Evolutionary conservation across 2,113 vertebrate species (phyloP).

Genomic region (Callorhinus ursinus): DNA sequence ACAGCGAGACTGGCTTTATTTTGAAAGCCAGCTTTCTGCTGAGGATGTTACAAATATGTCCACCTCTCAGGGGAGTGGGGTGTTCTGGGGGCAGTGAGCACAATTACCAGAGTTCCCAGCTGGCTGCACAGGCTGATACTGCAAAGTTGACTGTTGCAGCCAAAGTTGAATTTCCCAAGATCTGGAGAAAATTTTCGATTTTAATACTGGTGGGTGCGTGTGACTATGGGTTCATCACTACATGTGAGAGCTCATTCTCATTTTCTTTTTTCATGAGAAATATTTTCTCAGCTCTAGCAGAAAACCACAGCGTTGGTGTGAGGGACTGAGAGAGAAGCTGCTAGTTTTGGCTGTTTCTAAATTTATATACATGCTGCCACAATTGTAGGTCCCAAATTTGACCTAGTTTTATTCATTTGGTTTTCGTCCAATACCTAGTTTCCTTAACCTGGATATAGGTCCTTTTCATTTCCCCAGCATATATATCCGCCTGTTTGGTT

Average conservation of each 20-base stretch:
- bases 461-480: constrained; percentile 31
- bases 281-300: constrained; percentile 51
- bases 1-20: constrained; percentile 18
- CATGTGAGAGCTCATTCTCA: background rate
- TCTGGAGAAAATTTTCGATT: constrained; percentile 20
- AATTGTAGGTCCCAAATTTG: constrained; percentile 54
- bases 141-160: background rate
- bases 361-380: constrained; percentile 61
- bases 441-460: constrained; percentile 59
- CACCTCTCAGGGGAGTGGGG: background rate
- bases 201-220: background rate
- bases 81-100: background rate
- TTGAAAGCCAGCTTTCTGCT: constrained; percentile 51
- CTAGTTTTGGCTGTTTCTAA: constrained; percentile 61
- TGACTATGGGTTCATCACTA: background rate
- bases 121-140: background rate
- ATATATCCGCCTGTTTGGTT: constrained; percentile 20
- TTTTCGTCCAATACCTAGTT: constrained; percentile 67
- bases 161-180: constrained; percentile 46
- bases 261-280: constrained; percentile 38
- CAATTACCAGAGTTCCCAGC: background rate
- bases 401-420: constrained; percentile 68
- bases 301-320: constrained; percentile 35
- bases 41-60: constrained; percentile 7
- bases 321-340: constrained; percentile 31